Conservation (phyloP, 2,797 vertebrate species). For the Chanos chanos region DNA sequence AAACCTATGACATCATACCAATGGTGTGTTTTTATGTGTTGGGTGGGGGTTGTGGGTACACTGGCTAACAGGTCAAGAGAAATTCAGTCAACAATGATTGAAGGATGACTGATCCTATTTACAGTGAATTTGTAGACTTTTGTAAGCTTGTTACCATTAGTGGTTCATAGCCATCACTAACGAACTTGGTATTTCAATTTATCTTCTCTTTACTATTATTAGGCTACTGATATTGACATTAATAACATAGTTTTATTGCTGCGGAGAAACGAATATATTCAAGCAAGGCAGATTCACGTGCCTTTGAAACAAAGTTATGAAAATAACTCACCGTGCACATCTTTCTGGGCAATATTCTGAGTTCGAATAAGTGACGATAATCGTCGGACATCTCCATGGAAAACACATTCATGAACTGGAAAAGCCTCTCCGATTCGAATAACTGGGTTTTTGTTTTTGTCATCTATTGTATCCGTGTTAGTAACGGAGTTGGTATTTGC, state of each 20-base stretch:
- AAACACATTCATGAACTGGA: slow-evolving; percentile 94
- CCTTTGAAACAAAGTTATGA: background rate
- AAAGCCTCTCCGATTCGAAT: slow-evolving; percentile 70
- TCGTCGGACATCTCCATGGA: slow-evolving; percentile 89
- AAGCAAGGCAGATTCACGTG: background rate
- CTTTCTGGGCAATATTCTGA: slow-evolving; percentile 94
- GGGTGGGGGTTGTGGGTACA: background rate
- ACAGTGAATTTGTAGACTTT: background rate
- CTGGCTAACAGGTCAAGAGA: background rate
- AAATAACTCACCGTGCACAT: slow-evolving; percentile 86
- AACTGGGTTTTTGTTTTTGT: slow-evolving; percentile 73
- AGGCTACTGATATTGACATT: too few species aligned
- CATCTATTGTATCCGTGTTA: slow-evolving; percentile 61
- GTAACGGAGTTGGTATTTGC: slow-evolving; percentile 65
- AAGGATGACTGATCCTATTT: too few species aligned
- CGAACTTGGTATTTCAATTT: background rate
- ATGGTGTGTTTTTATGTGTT: too few species aligned
- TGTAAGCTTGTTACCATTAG: background rate
- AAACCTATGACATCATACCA: too few species aligned
- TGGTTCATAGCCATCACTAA: background rate
- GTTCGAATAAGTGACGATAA: slow-evolving; percentile 94
- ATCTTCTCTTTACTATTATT: too few species aligned
- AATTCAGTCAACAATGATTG: too few species aligned
- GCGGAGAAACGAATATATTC: too few species aligned
- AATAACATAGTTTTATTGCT: too few species aligned